Conservation (phyloP, 2,888 invertebrate genomes). For the Sarcophaga carnaria region DNA sequence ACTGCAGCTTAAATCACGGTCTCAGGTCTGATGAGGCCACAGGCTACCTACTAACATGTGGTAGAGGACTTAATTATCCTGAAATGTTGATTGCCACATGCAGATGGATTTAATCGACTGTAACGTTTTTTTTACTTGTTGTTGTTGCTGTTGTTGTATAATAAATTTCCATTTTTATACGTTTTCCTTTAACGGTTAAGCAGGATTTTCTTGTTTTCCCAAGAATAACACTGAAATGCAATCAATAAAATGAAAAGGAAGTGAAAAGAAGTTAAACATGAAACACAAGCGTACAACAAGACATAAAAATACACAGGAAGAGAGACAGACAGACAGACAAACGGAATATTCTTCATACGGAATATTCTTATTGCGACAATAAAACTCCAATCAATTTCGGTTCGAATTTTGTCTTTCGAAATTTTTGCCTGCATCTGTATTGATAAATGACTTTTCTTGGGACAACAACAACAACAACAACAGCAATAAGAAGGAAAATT, state of each 20-base stretch:
- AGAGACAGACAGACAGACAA: too few species aligned
- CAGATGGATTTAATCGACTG: too few species aligned
- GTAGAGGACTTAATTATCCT: too few species aligned
- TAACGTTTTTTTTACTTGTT: neutral
- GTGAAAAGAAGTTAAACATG: neutral
- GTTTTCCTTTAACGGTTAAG: slow-evolving; percentile 9
- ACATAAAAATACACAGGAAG: too few species aligned
- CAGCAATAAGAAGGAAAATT: neutral
- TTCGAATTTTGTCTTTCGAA: slow-evolving; percentile 35
- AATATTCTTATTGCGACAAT: slow-evolving; percentile 42
- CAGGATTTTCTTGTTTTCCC: slow-evolving; percentile 24
- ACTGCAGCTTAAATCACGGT: too few species aligned
- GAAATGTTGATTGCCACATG: too few species aligned
- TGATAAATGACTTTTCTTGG: slow-evolving; percentile 68
- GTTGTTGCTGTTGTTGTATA: neutral
- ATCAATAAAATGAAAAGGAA: slow-evolving; percentile 4
- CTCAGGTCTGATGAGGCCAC: too few species aligned
- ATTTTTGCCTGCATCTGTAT: slow-evolving; percentile 56
- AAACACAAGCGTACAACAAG: neutral
- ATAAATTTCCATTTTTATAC: slow-evolving; percentile 21
- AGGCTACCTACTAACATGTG: too few species aligned
- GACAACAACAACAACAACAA: neutral
- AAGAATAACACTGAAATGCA: slow-evolving; percentile 1
- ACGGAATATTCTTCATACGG: neutral
- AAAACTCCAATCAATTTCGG: slow-evolving; percentile 67